phyloP scores from a whole-genome alignment of 2,113 vertebrate species.

The Rana temporaria region DNA sequence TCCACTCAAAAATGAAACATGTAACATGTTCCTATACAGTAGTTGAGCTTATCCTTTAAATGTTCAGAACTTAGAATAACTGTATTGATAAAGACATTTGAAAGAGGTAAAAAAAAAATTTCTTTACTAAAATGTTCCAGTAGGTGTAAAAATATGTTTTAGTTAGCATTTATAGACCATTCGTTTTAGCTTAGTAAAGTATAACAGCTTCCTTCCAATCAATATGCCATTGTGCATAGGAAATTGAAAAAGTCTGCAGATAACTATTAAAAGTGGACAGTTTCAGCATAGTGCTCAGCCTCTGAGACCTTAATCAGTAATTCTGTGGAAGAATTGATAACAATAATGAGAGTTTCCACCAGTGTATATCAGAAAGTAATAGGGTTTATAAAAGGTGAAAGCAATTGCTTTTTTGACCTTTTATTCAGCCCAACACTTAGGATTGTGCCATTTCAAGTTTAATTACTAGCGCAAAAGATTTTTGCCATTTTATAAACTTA shows the following conservation, averaged over 20 bases:
- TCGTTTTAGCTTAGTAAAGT: too few relatives aligned
- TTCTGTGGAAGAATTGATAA: too few relatives aligned
- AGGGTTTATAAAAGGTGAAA: conserved; percentile 16
- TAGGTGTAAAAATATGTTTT: too few relatives aligned
- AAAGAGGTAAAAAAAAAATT: too few relatives aligned
- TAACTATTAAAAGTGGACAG: background rate
- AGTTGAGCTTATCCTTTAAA: too few relatives aligned
- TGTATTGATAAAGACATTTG: too few relatives aligned
- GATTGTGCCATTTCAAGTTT: background rate
- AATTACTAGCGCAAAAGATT: background rate
- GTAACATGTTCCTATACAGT: too few relatives aligned
- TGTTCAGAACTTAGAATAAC: too few relatives aligned
- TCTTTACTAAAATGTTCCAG: too few relatives aligned
- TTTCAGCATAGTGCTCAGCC: background rate
- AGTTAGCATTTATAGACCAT: too few relatives aligned
- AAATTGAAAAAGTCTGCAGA: background rate
- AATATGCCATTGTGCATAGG: background rate
- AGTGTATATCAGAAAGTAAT: background rate
- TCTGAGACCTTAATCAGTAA: background rate
- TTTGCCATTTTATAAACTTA: too few relatives aligned
- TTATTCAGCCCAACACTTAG: background rate
- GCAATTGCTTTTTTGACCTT: background rate
- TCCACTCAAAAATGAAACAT: too few relatives aligned
- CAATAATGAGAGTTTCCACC: background rate
- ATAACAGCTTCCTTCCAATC: background rate